These are phyloP conservation scores for Malurus alboscapulatus DNA, from an alignment of 2,113 vertebrate genomes.

Conservation along the genomic window DNA sequence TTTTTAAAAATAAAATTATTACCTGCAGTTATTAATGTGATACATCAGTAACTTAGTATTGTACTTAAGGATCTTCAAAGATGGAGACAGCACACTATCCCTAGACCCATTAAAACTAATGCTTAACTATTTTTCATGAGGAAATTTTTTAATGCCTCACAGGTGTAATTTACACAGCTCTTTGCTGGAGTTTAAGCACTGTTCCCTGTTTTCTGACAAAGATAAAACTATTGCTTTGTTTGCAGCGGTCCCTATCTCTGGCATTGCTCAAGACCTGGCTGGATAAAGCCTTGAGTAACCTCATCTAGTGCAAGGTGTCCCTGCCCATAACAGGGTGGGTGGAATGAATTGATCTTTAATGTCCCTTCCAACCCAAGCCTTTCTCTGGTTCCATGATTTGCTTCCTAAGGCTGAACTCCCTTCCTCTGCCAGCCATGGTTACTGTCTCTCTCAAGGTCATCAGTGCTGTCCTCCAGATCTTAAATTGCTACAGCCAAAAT, in stretches of 20 bases:
- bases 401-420: background rate
- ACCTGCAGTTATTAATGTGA: background rate
- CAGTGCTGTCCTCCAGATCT: background rate
- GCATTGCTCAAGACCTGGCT: background rate
- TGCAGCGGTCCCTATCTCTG: background rate
- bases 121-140: background rate
- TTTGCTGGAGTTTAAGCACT: background rate
- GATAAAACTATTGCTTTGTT: background rate
- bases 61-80: background rate
- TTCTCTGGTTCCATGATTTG: background rate
- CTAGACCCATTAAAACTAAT: background rate
- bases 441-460: background rate
- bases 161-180: background rate
- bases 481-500: background rate
- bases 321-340: background rate
- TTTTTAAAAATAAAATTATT: background rate
- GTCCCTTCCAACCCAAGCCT: background rate
- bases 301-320: background rate
- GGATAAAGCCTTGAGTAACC: background rate
- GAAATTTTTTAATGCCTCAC: background rate
- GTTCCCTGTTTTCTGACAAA: background rate
- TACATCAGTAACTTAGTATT: background rate
- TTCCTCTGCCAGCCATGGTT: background rate
- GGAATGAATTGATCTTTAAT: background rate
- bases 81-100: background rate